Base-by-base conservation (phyloP, 2,888 invertebrate genomes). In the Tineola bisselliella region DNA sequence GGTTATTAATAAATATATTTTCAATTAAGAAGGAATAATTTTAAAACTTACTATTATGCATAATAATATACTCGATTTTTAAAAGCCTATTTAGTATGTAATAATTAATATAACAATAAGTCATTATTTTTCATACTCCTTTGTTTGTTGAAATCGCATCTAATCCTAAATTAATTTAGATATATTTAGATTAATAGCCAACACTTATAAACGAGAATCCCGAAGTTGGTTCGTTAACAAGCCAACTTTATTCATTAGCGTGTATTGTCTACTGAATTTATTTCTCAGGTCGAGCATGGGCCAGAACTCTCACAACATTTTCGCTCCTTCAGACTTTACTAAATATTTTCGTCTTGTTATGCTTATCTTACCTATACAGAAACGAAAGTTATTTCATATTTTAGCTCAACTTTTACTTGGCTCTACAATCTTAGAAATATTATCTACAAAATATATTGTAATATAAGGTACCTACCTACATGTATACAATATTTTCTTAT, bases 201-300 rank as follows among this genome's bases (percentile, higher is more conserved):
- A n/a, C n/a, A n/a, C n/a, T 79, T 75, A 73, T 72, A 76, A 82
- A 79, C 79, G 75, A 72, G 75, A 81, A n/a, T 82, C 77, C 75
- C 75, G 63, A 76, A 77, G 78, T 77, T 75, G 76, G 75, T 83
- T 80, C 81, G 81, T 79, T 84, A 84, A 79, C 82, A 82, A 75
- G 75, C 74, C 68, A 86, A 86, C 83, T 84, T 84, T 84, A 84
- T 84, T 84, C 83, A 84, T 86, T 84, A 83, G 74, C 76, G 78
- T 81, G 81, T 78, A 84, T 86, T 84, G 83, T 84, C 81, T 81
- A 74, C 73, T 68, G 73, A 81, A 84, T 81, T 82, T 79, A 81
- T 78, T 79, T 75, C 74, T 75, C 79, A 81, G 79, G 81, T 79
- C 76, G 73, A 79, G 76, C 75, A 71, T 69, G 69, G 69, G 69